Conservation (phyloP, 2,888 invertebrate genomes). For the Cantharis flavilabris region DNA sequence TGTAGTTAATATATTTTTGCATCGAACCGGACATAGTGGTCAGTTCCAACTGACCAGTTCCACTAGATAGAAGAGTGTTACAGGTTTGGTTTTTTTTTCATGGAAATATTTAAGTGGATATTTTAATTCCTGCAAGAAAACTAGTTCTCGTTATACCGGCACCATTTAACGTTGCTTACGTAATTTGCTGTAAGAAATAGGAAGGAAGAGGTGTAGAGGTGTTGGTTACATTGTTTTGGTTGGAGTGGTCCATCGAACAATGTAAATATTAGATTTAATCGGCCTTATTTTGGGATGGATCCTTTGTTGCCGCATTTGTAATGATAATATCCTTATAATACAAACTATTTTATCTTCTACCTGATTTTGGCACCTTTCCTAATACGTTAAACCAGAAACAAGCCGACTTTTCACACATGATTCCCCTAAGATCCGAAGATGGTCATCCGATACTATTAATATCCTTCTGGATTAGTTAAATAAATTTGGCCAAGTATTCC, state of each 20-base stretch:
- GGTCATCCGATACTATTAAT: constrained; percentile 21
- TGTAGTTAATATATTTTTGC: constrained; percentile 23
- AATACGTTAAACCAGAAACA: constrained; percentile 48
- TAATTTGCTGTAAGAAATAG: background rate
- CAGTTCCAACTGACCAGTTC: constrained; percentile 28
- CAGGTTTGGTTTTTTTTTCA: constrained; percentile 30
- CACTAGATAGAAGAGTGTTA: constrained; percentile 16
- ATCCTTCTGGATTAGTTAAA: constrained; percentile 23
- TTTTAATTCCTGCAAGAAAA: constrained; percentile 8
- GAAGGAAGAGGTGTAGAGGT: constrained; percentile 35
- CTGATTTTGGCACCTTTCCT: constrained; percentile 38
- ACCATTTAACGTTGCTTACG: background rate
- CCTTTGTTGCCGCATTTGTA: constrained; percentile 46
- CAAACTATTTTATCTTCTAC: constrained; percentile 37
- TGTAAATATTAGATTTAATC: constrained; percentile 20
- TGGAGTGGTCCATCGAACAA: constrained; percentile 41
- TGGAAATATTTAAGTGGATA: background rate
- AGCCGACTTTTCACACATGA: constrained; percentile 38
- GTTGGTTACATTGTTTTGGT: constrained; percentile 47
- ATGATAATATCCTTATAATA: constrained; percentile 39
- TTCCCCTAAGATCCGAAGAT: constrained; percentile 20
- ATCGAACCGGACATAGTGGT: constrained; percentile 28
- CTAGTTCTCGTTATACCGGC: constrained; percentile 4
- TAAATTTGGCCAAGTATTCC: constrained; percentile 15
- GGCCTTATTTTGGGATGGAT: constrained; percentile 41